phyloP scores from a whole-genome alignment of 23 tunicate species.

The Ascidia mentula region DNA sequence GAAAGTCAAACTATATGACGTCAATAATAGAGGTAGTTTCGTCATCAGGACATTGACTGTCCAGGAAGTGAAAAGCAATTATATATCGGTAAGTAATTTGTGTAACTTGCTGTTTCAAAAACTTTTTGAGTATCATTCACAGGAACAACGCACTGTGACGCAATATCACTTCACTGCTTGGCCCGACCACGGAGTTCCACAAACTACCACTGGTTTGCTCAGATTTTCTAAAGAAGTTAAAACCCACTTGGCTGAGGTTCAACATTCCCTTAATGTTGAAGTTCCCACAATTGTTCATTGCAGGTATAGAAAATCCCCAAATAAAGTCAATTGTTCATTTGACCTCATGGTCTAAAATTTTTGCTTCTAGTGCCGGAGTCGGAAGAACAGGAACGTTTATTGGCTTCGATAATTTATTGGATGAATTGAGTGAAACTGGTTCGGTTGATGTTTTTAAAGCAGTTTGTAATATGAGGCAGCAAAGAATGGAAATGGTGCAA shows the following conservation, averaged over 20 bases:
- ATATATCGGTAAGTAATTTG: neutral
- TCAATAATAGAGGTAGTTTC: neutral
- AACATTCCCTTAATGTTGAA: neutral
- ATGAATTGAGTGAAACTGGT: conserved; percentile 14
- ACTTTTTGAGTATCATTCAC: too few relatives aligned
- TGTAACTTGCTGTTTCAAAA: neutral
- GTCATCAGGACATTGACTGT: neutral
- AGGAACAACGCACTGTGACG: neutral
- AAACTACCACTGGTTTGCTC: neutral
- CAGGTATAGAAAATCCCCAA: neutral
- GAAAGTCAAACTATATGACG: neutral
- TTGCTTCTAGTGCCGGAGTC: conserved; percentile 86
- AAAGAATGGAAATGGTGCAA: conserved; percentile 61
- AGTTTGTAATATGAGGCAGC: conserved; percentile 35
- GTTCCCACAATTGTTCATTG: neutral
- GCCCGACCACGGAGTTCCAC: conserved; percentile 10
- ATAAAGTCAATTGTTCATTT: too few relatives aligned
- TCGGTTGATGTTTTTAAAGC: conserved; percentile 32
- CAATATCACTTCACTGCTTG: neutral
- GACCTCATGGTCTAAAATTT: too few relatives aligned
- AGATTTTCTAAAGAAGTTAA: neutral
- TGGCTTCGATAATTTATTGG: conserved; percentile 40
- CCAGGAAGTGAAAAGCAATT: neutral
- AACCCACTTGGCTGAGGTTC: neutral
- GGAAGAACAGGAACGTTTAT: conserved; percentile 68